Evolutionary conservation across 64 coral and sea anemone species (phyloP).

Genomic region (Acropora tenuis): DNA sequence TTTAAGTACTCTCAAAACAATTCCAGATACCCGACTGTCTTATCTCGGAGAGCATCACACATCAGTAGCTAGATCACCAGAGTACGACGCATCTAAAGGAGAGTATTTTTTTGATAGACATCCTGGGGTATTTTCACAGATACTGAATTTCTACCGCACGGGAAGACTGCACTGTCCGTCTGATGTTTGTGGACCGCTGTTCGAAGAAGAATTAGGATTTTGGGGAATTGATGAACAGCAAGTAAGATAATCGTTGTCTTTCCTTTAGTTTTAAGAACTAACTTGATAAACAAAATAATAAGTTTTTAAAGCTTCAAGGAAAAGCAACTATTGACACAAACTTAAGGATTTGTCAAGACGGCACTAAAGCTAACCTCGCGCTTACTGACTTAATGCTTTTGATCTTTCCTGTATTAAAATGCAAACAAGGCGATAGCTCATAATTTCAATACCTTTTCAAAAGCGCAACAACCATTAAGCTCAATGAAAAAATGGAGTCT

Average conservation of each 20-base stretch:
- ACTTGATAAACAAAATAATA: not conserved
- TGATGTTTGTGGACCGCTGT: constrained; percentile 85
- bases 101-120: constrained; percentile 95
- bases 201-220: constrained; percentile 85
- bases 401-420: not conserved
- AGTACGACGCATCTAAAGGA: constrained; percentile 73
- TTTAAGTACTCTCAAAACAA: constrained; percentile 75
- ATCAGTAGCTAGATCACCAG: constrained; percentile 55
- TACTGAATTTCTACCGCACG: constrained; percentile 91
- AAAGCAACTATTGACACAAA: not conserved
- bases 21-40: constrained; percentile 88
- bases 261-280: not conserved
- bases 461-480: not conserved
- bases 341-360: not conserved
- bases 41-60: constrained; percentile 86
- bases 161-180: constrained; percentile 85
- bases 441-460: too few relatives aligned
- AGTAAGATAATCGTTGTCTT: constrained; percentile 27
- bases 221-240: constrained; percentile 96
- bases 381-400: not conserved
- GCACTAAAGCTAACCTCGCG: not conserved
- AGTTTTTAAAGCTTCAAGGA: not conserved
- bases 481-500: not conserved
- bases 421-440: not conserved
- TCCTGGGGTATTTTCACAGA: constrained; percentile 85